A percentile compares a stretch with the other conserved stretches of the same genome.
These are phyloP conservation scores for Macropis europaea DNA, from an alignment of 2,888 invertebrate species.

Conservation along the genomic window DNA sequence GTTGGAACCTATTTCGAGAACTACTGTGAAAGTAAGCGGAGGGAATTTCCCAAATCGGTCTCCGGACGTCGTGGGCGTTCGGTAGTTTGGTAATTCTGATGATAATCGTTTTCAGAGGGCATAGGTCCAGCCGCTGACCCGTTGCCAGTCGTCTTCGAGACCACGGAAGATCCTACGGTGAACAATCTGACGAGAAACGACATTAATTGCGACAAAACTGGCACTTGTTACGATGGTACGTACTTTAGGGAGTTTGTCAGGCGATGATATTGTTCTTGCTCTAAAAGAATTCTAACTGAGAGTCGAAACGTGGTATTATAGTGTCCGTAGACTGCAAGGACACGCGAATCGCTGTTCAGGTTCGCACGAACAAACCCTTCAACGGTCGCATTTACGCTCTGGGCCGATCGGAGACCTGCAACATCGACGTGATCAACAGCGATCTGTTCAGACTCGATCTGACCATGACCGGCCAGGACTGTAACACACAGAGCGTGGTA, in stretches of 20 bases:
- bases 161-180: constrained; percentile 87
- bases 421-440: constrained; percentile 95
- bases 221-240: constrained; percentile 96
- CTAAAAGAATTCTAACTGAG: too few species aligned
- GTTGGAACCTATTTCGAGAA: constrained; percentile 95
- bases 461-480: constrained; percentile 96
- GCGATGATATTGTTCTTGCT: too few species aligned
- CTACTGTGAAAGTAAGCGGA: constrained; percentile 93
- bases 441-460: constrained; percentile 95
- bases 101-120: constrained; percentile 78
- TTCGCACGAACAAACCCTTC: constrained; percentile 95
- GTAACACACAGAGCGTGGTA: constrained; percentile 97
- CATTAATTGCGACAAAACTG: constrained; percentile 95
- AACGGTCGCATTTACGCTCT: constrained; percentile 96
- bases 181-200: constrained; percentile 87
- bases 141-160: constrained; percentile 88
- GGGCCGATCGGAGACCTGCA: constrained; percentile 96
- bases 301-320: constrained; percentile 79
- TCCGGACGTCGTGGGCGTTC: too few species aligned
- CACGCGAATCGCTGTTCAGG: constrained; percentile 95
- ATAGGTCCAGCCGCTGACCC: constrained; percentile 79
- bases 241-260: not conserved
- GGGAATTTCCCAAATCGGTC: too few species aligned
- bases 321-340: constrained; percentile 97
- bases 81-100: not conserved